Evolutionary conservation across 2,113 vertebrate genomes (phyloP).

Genomic region (Paramormyrops kingsleyae): DNA sequence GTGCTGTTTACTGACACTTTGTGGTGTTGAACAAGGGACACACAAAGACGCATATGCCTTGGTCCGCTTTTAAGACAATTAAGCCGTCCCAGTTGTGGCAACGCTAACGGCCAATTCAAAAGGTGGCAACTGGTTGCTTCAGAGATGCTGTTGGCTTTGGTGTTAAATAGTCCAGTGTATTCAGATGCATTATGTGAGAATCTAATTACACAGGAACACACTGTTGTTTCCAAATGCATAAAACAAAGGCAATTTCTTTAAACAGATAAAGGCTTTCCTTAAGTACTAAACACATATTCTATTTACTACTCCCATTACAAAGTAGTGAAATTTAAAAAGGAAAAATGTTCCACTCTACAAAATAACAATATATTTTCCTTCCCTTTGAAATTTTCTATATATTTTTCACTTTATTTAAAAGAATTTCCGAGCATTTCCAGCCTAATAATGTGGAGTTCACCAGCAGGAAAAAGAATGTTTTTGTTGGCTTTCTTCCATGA

Average conservation of each 20-base stretch:
- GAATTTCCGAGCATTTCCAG: neutral
- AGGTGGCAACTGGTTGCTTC: neutral
- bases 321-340: neutral
- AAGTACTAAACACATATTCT: neutral
- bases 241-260: neutral
- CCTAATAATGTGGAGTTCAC: neutral
- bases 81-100: neutral
- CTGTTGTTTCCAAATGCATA: constrained; percentile 1
- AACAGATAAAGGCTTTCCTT: neutral
- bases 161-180: neutral
- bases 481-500: neutral
- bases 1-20: neutral
- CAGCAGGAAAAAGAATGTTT: neutral
- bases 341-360: neutral
- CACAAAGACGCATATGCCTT: neutral
- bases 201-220: neutral
- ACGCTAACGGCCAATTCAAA: neutral
- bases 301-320: neutral
- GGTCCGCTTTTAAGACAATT: neutral
- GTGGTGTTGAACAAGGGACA: neutral
- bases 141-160: neutral
- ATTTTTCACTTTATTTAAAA: neutral
- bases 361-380: neutral
- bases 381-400: neutral
- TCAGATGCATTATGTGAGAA: neutral